Evolutionary conservation across 2,113 vertebrate genomes (phyloP), one percentile per base, ranked within the genome.

Genomic region (Pollimyrus isidori): DNA sequence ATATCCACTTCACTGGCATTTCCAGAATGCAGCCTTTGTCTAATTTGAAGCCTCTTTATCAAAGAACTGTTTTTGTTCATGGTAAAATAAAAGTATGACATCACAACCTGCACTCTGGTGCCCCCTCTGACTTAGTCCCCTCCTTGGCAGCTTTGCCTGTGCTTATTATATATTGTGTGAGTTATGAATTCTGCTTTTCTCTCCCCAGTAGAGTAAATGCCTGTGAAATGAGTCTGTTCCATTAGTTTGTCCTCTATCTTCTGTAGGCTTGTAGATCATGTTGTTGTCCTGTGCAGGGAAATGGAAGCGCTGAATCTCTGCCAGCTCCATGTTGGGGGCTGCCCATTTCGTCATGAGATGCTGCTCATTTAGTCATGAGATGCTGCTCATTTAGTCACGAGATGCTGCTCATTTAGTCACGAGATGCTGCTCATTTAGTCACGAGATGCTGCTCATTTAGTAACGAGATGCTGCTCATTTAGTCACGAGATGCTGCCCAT

Each of bases 271-370:
- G 53, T 62, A 62, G 30, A 23, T 88, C n/a, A 39, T 82, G 15
- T 82, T 45, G n/a, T 53, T 82, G 80, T 53, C 35, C 26, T 53
- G 65, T 89, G 39, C 4, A 17, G 9, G 42, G 49, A 80, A 52
- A 82, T 80, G 88, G 49, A 89, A 76, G 88, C 39, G 21, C 53
- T 89, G 65, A 52, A 89, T 52, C 30, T 46, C 5, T 23, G 69
- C 69, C 30, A 76, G 69, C 26, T 73, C 7, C 6, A 35, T 26
- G 13, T 17, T 35, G 26, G 65, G 9, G n/a, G n/a, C 26, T 6
- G 1, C 30, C 2, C 35, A 35, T 35, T 35, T 35, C 1, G 35
- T 35, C 35, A 35, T 35, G 35, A 35, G 35, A 35, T 76, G 69
- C 69, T 76, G 69, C 13, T 39, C 35, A 35, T 35, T 35, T 35